These are phyloP conservation scores for Gryon sp. DNA, from an alignment of 1,140 invertebrate genomes.

Conservation along the genomic window DNA sequence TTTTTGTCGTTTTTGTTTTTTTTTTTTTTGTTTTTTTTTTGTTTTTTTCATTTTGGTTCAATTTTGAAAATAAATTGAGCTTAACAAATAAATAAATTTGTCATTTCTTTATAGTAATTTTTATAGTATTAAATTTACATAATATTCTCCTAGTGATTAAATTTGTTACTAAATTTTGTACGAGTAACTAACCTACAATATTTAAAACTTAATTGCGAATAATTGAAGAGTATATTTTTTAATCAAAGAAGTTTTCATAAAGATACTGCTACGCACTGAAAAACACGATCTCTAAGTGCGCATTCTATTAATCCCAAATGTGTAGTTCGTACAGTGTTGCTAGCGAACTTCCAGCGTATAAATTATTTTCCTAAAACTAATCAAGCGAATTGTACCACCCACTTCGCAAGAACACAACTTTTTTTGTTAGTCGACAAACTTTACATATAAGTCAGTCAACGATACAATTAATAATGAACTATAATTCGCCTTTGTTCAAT, in stretches of 20 bases:
- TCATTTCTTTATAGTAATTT: no score
- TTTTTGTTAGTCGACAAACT: slow-evolving; percentile 2
- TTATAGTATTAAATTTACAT: no score
- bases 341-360: slow-evolving; percentile 4
- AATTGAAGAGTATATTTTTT: slow-evolving; percentile 16
- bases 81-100: no score
- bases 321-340: not conserved
- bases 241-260: slow-evolving; percentile 1
- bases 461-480: slow-evolving; percentile 8
- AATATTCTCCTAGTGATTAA: no score
- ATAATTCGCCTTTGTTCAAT: not conserved
- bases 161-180: no score
- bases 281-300: not conserved
- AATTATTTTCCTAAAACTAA: slow-evolving; percentile 27
- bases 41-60: no score
- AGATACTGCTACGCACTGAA: not conserved
- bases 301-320: slow-evolving; percentile 12
- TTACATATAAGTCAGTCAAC: not conserved
- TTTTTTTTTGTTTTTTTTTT: no score
- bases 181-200: no score
- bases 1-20: no score
- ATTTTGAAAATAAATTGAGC: no score
- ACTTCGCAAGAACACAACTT: not conserved
- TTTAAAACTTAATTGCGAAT: no score
- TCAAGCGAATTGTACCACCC: slow-evolving; percentile 3